phyloP scores from a whole-genome alignment of 2,113 vertebrate species.

The Arvicanthis niloticus region DNA sequence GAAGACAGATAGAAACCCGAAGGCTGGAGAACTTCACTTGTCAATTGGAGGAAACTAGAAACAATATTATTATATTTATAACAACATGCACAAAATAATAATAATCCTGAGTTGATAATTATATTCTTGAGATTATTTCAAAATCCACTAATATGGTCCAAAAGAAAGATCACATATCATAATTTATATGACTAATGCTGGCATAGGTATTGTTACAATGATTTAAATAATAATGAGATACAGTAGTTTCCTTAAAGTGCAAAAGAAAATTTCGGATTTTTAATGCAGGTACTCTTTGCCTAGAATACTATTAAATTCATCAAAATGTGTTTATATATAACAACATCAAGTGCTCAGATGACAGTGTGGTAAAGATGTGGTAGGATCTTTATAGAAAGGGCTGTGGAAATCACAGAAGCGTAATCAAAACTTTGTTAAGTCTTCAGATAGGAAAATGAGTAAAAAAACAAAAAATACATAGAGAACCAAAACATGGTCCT shows the following conservation, averaged over 20 bases:
- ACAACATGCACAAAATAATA: neutral
- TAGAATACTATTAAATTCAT: conserved; percentile 38
- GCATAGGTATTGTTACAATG: conserved; percentile 27
- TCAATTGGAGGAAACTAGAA: neutral
- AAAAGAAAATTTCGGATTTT: conserved; percentile 44
- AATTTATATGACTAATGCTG: conserved; percentile 40
- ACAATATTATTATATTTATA: neutral
- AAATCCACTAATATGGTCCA: neutral
- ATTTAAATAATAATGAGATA: conserved; percentile 59
- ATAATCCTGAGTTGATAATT: neutral
- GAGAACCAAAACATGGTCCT: neutral
- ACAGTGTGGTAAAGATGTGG: conserved; percentile 44
- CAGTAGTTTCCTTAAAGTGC: conserved; percentile 39
- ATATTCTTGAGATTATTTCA: neutral
- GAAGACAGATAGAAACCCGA: neutral
- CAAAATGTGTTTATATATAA: conserved; percentile 65
- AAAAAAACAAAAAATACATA: neutral
- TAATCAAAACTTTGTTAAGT: conserved; percentile 21
- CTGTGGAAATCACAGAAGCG: neutral
- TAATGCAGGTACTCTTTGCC: conserved; percentile 47
- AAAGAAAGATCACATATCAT: neutral
- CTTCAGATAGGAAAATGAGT: neutral
- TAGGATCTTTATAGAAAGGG: conserved; percentile 43
- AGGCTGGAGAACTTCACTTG: neutral
- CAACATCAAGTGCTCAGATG: conserved; percentile 48